Evolutionary conservation across 2,888 invertebrate genomes (phyloP).

Genomic region (Napeogenes inachia): DNA sequence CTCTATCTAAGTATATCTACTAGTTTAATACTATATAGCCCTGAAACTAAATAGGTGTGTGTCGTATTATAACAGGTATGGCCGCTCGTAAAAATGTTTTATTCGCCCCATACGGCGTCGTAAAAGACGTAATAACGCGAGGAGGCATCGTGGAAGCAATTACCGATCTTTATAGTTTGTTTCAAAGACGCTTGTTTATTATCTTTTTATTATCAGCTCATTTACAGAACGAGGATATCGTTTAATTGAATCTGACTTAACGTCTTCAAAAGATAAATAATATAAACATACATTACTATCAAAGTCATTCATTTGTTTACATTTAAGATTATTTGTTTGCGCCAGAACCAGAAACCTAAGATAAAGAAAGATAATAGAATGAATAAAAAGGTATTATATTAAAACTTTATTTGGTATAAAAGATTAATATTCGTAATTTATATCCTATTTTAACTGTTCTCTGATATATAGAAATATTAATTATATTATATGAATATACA

Average conservation of each 20-base stretch:
- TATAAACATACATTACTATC: background rate
- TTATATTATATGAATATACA: background rate
- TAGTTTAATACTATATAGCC: background rate
- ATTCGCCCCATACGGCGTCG: constrained; percentile 78
- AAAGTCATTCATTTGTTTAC: too few relatives aligned
- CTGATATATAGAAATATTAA: too few relatives aligned
- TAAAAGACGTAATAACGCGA: constrained; percentile 77
- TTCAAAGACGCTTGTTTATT: constrained; percentile 77
- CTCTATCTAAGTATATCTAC: background rate
- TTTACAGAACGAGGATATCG: constrained; percentile 70
- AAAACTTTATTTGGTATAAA: too few relatives aligned
- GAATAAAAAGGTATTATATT: too few relatives aligned
- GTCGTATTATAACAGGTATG: constrained; percentile 71
- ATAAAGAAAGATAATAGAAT: too few relatives aligned
- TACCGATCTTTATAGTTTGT: constrained; percentile 78
- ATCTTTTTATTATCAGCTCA: constrained; percentile 76
- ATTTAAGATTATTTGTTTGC: too few relatives aligned
- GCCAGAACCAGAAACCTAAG: too few relatives aligned
- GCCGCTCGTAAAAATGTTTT: constrained; percentile 78
- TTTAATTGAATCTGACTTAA: constrained; percentile 67
- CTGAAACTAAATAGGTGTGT: constrained; percentile 37
- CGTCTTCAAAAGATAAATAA: constrained; percentile 29
- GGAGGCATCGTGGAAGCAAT: constrained; percentile 77
- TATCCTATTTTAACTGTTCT: too few relatives aligned
- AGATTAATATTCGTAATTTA: too few relatives aligned